A percentile compares a stretch with the other conserved stretches of the same genome.
phyloP scores from a whole-genome alignment of 2,113 vertebrate genomes.

The Dasyornis broadbenti region DNA sequence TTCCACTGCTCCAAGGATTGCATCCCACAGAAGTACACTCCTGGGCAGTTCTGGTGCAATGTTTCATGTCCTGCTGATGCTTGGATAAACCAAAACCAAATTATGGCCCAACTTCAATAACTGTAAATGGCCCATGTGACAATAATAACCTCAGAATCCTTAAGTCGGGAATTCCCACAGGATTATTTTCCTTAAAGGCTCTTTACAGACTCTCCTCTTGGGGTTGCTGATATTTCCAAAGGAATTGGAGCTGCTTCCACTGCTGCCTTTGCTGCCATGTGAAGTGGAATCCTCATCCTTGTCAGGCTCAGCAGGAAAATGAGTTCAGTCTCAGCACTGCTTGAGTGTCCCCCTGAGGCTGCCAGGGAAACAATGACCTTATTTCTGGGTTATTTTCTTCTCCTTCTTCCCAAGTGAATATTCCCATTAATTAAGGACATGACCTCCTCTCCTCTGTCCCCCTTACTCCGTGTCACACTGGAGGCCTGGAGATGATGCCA shows the following conservation, averaged over 20 bases:
- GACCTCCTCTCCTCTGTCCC: neutral
- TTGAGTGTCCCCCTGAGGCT: neutral
- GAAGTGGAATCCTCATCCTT: neutral
- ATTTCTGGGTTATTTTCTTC: constrained; percentile 44
- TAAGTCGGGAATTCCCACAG: neutral
- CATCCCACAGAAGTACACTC: neutral
- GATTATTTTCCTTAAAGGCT: neutral
- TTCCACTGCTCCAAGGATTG: neutral
- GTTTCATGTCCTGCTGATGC: neutral
- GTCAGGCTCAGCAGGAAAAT: neutral
- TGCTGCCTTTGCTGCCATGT: neutral
- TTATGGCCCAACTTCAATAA: neutral
- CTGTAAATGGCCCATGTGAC: neutral
- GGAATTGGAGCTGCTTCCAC: neutral
- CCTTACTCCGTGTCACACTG: neutral
- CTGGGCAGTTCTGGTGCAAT: neutral
- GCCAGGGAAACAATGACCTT: neutral
- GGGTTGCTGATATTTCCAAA: neutral
- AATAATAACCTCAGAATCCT: neutral
- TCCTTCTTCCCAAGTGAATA: neutral
- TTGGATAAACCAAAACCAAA: neutral
- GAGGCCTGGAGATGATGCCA: neutral
- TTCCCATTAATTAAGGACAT: neutral
- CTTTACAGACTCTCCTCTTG: neutral
- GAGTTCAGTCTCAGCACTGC: neutral